Conservation (phyloP, 2,797 vertebrate species). For the Odontamblyopus lacepedii region DNA sequence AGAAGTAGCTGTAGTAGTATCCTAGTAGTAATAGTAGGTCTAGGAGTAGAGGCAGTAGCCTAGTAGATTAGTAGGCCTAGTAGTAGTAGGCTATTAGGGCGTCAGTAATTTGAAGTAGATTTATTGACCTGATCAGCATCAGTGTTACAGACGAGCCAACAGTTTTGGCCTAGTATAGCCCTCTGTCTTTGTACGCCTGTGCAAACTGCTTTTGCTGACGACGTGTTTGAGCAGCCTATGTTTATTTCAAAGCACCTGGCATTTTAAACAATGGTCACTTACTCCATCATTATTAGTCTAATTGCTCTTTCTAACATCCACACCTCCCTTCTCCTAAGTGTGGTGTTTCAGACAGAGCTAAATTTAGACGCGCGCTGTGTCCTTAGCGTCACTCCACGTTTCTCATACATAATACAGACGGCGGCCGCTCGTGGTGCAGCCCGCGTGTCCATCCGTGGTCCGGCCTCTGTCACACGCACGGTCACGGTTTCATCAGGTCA, state of each 20-base stretch:
- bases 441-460: too few species aligned
- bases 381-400: slow-evolving; percentile 1
- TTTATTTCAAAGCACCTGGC: too few species aligned
- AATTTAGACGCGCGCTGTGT: neutral
- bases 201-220: too few species aligned
- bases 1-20: too few species aligned
- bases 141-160: too few species aligned
- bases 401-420: slow-evolving; percentile 29
- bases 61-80: neutral
- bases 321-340: neutral
- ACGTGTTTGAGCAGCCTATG: too few species aligned
- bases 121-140: too few species aligned
- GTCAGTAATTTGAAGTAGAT: neutral
- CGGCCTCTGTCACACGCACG: too few species aligned
- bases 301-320: neutral
- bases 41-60: neutral
- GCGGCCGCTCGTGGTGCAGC: slow-evolving; percentile 13
- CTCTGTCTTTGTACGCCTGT: too few species aligned
- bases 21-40: neutral
- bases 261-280: neutral
- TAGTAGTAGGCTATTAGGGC: neutral
- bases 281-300: neutral
- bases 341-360: neutral
- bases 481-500: neutral
- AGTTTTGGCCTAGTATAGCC: too few species aligned